These are phyloP conservation scores for Pogonocherus hispidulus DNA, from an alignment of 2,888 invertebrate species.

Conservation along the genomic window DNA sequence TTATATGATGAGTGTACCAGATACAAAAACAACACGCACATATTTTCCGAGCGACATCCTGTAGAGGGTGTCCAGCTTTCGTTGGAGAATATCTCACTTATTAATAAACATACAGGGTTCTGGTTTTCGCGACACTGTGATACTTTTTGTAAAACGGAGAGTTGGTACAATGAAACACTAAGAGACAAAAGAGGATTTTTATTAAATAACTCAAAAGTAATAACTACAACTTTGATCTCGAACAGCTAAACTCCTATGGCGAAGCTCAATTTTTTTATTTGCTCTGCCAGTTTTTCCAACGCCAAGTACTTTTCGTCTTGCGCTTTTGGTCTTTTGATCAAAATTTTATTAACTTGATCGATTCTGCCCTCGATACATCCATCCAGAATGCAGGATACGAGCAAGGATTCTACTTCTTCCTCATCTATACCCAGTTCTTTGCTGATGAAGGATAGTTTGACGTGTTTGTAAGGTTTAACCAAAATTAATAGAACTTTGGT, in stretches of 20 bases:
- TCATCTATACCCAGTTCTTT: slow-evolving; percentile 92
- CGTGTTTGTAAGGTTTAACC: slow-evolving; percentile 96
- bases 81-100: too few species aligned
- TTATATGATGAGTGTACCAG: too few species aligned
- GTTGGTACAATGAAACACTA: too few species aligned
- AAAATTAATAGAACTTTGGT: slow-evolving; percentile 96
- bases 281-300: slow-evolving; percentile 92
- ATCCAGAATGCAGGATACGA: slow-evolving; percentile 97
- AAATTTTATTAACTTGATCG: slow-evolving; percentile 92
- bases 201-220: too few species aligned
- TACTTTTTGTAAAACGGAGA: too few species aligned
- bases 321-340: slow-evolving; percentile 79
- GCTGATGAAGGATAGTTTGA: slow-evolving; percentile 96
- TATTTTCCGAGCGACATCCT: too few species aligned
- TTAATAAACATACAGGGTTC: too few species aligned
- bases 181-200: too few species aligned
- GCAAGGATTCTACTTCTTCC: slow-evolving; percentile 92
- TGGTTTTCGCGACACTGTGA: too few species aligned
- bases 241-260: slow-evolving; percentile 43
- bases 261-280: slow-evolving; percentile 49
- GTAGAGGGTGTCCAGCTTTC: too few species aligned
- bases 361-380: slow-evolving; percentile 87
- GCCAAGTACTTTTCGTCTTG: slow-evolving; percentile 87
- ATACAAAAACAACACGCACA: too few species aligned
- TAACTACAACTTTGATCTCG: too few species aligned